A percentile compares a stretch with the other conserved stretches of the same genome.
Conservation (phyloP, 2,888 invertebrate species). For the Stegana nigrithorax region DNA sequence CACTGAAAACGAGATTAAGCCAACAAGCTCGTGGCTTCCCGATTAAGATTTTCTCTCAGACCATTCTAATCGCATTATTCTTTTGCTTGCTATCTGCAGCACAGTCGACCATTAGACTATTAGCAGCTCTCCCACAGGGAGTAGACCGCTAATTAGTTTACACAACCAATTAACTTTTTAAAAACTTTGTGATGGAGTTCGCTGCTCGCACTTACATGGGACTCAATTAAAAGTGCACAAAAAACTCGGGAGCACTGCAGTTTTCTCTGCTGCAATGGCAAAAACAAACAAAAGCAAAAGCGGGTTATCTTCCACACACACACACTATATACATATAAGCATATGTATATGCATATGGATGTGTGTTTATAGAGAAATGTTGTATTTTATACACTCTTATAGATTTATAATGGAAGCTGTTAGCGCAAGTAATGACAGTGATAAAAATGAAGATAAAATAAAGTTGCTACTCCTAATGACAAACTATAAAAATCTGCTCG, state of each 20-base stretch:
- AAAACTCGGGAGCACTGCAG: too few species aligned
- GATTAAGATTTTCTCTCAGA: too few species aligned
- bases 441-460: slow-evolving; percentile 23
- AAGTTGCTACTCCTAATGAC: slow-evolving; percentile 23
- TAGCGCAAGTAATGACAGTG: slow-evolving; percentile 16
- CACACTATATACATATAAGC: neutral
- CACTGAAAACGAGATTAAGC: too few species aligned
- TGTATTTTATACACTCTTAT: too few species aligned
- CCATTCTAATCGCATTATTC: too few species aligned
- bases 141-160: neutral
- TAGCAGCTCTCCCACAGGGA: neutral
- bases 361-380: too few species aligned
- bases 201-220: neutral
- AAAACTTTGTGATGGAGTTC: neutral
- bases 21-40: too few species aligned
- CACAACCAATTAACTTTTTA: neutral
- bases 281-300: neutral
- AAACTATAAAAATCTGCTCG: slow-evolving; percentile 19
- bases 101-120: too few species aligned
- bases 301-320: slow-evolving; percentile 12
- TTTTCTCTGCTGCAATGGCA: neutral
- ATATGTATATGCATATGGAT: neutral
- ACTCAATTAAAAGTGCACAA: neutral
- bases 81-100: too few species aligned
- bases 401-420: slow-evolving; percentile 14